These are phyloP conservation scores for Lordiphosa collinella DNA, from an alignment of 1,140 invertebrate species.

Conservation along the genomic window DNA sequence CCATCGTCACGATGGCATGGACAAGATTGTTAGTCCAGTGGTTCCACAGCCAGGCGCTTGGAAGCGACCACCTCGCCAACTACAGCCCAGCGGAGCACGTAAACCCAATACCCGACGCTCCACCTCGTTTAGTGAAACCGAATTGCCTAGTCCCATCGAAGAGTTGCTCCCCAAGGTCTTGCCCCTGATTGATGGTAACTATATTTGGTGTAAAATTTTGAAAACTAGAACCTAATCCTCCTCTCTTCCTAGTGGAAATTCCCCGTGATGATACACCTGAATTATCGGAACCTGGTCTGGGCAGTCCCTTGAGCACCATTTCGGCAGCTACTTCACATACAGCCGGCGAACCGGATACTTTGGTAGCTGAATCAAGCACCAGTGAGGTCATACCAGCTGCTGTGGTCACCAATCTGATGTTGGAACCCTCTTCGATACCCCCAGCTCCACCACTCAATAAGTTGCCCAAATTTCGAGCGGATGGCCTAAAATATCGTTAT, in stretches of 20 bases:
- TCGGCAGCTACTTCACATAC: conserved; percentile 68
- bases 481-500: conserved; percentile 91
- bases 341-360: conserved; percentile 55
- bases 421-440: conserved; percentile 39
- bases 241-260: conserved; percentile 47
- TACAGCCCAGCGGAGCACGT: conserved; percentile 64
- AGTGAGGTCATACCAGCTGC: background rate
- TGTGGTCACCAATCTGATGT: conserved; percentile 22
- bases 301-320: conserved; percentile 66
- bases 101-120: conserved; percentile 67
- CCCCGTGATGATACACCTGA: conserved; percentile 69
- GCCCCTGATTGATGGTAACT: conserved; percentile 51
- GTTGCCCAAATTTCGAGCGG: conserved; percentile 86
- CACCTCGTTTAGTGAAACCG: conserved; percentile 74
- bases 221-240: background rate
- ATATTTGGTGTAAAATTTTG: background rate
- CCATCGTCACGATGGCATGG: conserved; percentile 85
- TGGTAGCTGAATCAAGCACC: conserved; percentile 11
- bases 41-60: conserved; percentile 92
- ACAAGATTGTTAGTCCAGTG: conserved; percentile 95
- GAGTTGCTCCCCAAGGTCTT: conserved; percentile 37
- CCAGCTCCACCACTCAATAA: conserved; percentile 64
- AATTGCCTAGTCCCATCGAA: conserved; percentile 63
- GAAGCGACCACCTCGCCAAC: conserved; percentile 81
- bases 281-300: conserved; percentile 52